Conservation (phyloP, 2,113 vertebrate species). For the Gallinago jamesoni region DNA sequence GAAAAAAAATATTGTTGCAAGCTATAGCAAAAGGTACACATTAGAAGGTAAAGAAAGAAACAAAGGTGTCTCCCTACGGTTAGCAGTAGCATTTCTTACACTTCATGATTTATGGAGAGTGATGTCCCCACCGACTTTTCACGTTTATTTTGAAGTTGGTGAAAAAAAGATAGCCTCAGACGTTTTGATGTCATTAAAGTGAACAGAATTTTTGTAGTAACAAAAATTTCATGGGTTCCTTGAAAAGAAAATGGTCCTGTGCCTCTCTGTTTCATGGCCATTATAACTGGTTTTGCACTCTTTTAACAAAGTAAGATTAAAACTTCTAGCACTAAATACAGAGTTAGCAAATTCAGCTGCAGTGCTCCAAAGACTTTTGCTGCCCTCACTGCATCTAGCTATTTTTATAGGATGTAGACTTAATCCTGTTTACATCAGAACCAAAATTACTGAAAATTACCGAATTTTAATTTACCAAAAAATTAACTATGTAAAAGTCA, state of each 20-base stretch:
- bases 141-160: neutral
- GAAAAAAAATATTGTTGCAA: neutral
- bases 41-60: neutral
- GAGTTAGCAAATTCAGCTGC: neutral
- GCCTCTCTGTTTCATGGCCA: neutral
- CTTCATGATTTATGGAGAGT: neutral
- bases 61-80: neutral
- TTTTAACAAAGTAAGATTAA: neutral
- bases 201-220: neutral
- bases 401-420: neutral
- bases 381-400: neutral
- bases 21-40: neutral
- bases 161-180: neutral
- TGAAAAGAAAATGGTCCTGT: neutral
- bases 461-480: neutral
- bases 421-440: neutral
- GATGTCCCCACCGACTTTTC: neutral
- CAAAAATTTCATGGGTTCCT: neutral
- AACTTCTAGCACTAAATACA: neutral
- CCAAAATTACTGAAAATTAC: too few relatives aligned
- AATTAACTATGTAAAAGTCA: conserved; percentile 16
- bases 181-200: neutral
- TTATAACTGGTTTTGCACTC: neutral
- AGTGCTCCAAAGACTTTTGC: neutral
- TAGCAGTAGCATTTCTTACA: neutral